Evolutionary conservation across 2,888 invertebrate genomes (phyloP), one percentile per base, ranked within the genome.

Genomic region (Steinernema hermaphroditum): DNA sequence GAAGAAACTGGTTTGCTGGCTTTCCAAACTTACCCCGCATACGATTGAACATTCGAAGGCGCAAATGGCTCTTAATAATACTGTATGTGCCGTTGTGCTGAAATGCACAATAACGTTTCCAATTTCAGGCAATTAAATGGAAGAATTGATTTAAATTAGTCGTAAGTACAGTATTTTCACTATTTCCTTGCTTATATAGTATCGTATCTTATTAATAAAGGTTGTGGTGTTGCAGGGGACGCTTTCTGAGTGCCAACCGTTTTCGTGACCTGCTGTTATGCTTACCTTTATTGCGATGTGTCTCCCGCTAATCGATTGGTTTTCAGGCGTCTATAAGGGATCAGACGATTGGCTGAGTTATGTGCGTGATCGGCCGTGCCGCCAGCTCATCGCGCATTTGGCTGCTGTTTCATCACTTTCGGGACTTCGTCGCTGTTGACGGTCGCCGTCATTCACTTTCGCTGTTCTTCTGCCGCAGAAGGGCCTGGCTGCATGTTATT

Each of bases 1-100:
- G 24, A 57, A 74, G 49, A 76, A 78, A n/a, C 46, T 83, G 22
- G 73, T 78, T 34, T 72, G 75, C 1, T 79, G 78, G 54, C 69
- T 80, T 9, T 75, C 75, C 57, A 77, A 74, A 12, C 74, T 83
- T 68, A 78, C 77, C 9, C 78, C 81, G 6, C 77, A 81, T 69
- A 76, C 82, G n/a, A 78, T 77, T 9, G 81, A 82, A 27, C 77
- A 81, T 14, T 79, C 79, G 73, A 82, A 83, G 71, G 82, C 82
- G 14, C 71, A 76, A 0, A 75, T 76, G 0, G 78, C 80, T 16
- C 75, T 83, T 43, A 80, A 80, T 27, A 83, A 82, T 71, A 71
- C 81, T 46, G 81, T 81, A 54, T 71, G 44, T 2, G 6, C n/a
- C n/a, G n/a, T n/a, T n/a, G n/a, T n/a, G n/a, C n/a, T n/a, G n/a